These are phyloP conservation scores for Bubalus kerabau DNA, from an alignment of 2,113 vertebrate species.

Conservation along the genomic window DNA sequence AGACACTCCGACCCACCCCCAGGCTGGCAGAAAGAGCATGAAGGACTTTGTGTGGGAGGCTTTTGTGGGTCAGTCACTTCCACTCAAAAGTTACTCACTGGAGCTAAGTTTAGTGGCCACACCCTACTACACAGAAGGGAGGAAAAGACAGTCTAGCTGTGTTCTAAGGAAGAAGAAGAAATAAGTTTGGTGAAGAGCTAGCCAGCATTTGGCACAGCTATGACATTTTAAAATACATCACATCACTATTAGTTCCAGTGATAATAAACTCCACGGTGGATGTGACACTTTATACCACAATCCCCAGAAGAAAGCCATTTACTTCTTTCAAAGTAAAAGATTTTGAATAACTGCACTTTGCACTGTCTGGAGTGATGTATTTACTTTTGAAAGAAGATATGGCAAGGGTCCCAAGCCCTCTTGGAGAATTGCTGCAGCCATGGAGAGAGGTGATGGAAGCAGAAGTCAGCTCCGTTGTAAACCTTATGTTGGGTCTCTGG, in stretches of 20 bases:
- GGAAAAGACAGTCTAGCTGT: not conserved
- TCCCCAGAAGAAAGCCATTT: not conserved
- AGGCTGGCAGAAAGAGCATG: not conserved
- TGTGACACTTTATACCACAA: not conserved
- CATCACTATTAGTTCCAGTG: not conserved
- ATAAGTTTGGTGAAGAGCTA: not conserved
- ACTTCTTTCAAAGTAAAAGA: not conserved
- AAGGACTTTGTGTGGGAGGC: not conserved
- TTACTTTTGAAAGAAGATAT: not conserved
- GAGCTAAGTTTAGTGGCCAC: not conserved
- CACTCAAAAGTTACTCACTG: not conserved
- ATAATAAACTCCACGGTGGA: not conserved
- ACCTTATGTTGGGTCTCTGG: not conserved
- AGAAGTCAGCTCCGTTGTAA: not conserved
- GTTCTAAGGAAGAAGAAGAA: not conserved
- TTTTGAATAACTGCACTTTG: not conserved
- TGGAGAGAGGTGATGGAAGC: not conserved
- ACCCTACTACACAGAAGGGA: not conserved
- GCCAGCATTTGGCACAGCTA: fast-evolving
- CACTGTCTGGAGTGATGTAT: not conserved
- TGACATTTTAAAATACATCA: fast-evolving
- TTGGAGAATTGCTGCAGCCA: not conserved
- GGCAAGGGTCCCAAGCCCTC: not conserved
- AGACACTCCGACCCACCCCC: fast-evolving
- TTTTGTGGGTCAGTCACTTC: not conserved